Evolutionary conservation across 2,888 invertebrate species (phyloP), one percentile per base, ranked within the genome.

Genomic region (Thera obeliscata): DNA sequence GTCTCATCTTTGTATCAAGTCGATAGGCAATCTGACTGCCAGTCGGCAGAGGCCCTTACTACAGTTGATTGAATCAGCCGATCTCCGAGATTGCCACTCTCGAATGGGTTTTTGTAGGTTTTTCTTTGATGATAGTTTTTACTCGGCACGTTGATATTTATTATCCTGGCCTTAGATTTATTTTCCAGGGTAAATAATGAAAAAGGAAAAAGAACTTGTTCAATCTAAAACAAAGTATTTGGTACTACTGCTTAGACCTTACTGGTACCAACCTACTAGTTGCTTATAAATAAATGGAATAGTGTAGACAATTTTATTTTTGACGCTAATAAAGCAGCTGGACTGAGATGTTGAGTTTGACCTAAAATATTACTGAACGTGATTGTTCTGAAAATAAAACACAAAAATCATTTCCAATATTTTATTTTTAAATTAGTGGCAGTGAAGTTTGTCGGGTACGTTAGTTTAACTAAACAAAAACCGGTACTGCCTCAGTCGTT

Each of bases 341-440:
- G 22, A 22, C 22, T 22, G 22, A 22, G 22, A 22, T 22, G 22
- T 22, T 22, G 22, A 22, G 6, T 2, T 41, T 7, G 41, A 6
- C 6, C 41, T 7, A 1, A 41, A 41, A 7, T 41, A 41, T 41
- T 5, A 41, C 41, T 41, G 41, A 8, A 9, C 9, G 7, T 54
- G 6, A 9, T 9, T 12, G 41, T 56, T 41, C 38, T 4, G 58
- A 71, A 63, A 73, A 70, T 74, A 68, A 75, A 68, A 61, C 59
- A 46, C 61, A 71, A 3, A 63, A 54, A 72, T 89, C 85, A 80
- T 91, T 92, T 92, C 91, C 90, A 91, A 91, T 93, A 93, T 90
- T 93, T 93, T 91, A 92, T 92, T 92, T 90, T 93, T 93, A 92
- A 91, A 89, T 93, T 93, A 92, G 90, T 93, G 93, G 93, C 93